Conservation (phyloP, 2,888 invertebrate genomes). For the Cataglyphis altisquamis region DNA sequence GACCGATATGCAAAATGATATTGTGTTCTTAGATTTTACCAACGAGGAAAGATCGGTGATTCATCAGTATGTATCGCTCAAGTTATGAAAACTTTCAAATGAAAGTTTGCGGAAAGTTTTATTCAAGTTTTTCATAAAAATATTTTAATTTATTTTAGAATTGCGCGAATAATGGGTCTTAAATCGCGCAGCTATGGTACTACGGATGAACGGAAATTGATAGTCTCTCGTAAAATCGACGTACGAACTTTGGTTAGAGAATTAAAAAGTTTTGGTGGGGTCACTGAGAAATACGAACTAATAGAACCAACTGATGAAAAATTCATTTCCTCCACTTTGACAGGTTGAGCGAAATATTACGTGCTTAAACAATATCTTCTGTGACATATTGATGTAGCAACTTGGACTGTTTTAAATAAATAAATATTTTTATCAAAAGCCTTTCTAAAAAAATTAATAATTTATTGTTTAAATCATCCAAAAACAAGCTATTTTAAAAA, state of each 20-base stretch:
- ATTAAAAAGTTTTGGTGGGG: conserved; percentile 86
- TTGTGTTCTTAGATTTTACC: conserved; percentile 89
- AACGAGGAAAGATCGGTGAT: conserved; percentile 89
- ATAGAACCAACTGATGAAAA: conserved; percentile 78
- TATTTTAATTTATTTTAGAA: conserved; percentile 78
- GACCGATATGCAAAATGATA: conserved; percentile 86
- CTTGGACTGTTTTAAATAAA: conserved; percentile 14
- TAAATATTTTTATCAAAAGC: neutral
- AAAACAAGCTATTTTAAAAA: conserved; percentile 41
- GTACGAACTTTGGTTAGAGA: conserved; percentile 86
- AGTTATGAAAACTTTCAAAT: neutral
- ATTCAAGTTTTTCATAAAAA: neutral
- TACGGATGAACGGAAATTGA: conserved; percentile 86
- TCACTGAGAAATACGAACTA: conserved; percentile 87
- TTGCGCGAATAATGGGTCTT: conserved; percentile 86
- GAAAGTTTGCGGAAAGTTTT: neutral
- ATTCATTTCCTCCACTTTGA: neutral
- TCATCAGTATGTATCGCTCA: conserved; percentile 86
- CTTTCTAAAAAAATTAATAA: conserved; percentile 34
- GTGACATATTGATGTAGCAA: conserved; percentile 23
- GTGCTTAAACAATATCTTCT: conserved; percentile 2
- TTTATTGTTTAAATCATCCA: conserved; percentile 44
- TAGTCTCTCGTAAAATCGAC: conserved; percentile 87
- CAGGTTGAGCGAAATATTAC: neutral
- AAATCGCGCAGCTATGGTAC: conserved; percentile 87